phyloP scores from a whole-genome alignment of 2,113 vertebrate genomes.

The Sebastes fasciatus region DNA sequence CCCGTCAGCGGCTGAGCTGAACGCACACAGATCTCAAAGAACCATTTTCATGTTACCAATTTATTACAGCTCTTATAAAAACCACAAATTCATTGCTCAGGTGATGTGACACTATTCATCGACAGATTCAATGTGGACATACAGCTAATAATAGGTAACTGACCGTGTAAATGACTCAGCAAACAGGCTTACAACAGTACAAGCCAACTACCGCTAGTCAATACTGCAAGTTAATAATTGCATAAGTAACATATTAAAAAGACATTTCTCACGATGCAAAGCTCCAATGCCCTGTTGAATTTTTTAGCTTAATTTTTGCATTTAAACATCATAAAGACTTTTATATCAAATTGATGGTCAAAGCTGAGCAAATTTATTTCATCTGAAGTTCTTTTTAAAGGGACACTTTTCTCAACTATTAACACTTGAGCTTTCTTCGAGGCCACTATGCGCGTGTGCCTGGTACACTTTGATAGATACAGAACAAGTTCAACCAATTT shows the following conservation, averaged over 20 bases:
- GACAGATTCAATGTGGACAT: constrained; percentile 45
- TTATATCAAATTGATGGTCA: neutral
- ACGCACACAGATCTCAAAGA: neutral
- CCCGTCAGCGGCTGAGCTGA: neutral
- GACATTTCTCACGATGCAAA: constrained; percentile 3
- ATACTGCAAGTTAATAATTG: constrained; percentile 32
- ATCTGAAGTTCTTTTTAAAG: constrained; percentile 20
- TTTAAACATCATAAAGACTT: constrained; percentile 16
- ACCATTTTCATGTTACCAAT: constrained; percentile 45
- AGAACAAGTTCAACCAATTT: constrained; percentile 27
- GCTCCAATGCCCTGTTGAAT: neutral
- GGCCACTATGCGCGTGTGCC: constrained; percentile 25
- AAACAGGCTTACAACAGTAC: constrained; percentile 6
- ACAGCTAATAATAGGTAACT: constrained; percentile 19
- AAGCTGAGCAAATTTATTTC: neutral
- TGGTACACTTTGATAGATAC: constrained; percentile 10
- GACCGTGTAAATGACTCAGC: constrained; percentile 1
- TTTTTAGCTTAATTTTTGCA: neutral
- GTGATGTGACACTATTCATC: constrained; percentile 27
- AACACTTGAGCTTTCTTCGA: constrained; percentile 4
- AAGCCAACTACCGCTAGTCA: constrained; percentile 3
- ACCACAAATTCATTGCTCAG: constrained; percentile 45
- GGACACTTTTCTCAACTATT: constrained; percentile 5
- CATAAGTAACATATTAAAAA: constrained; percentile 41
- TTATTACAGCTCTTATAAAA: constrained; percentile 75